phyloP scores from a whole-genome alignment of 30 jellyfish, hydroid and myxozoan species.

The Mastigias papua region DNA sequence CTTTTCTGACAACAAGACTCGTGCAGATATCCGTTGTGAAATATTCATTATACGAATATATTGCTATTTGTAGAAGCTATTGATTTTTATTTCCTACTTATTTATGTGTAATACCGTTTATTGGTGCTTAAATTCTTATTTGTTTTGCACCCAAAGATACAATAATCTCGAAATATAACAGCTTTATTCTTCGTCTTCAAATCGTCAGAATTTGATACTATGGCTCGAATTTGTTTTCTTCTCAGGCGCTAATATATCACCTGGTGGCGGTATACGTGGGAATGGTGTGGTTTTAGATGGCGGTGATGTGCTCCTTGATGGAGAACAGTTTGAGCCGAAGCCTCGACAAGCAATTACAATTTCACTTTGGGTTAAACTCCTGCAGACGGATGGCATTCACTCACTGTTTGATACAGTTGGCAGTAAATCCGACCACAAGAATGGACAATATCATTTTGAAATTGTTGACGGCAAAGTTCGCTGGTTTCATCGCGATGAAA shows the following conservation, averaged over 20 bases:
- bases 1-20: too few relatives aligned
- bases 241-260: constrained; percentile 94
- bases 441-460: constrained; percentile 80
- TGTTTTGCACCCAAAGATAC: too few relatives aligned
- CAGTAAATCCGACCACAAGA: constrained; percentile 63
- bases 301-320: constrained; percentile 92
- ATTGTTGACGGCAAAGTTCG: constrained; percentile 84
- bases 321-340: constrained; percentile 86
- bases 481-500: constrained; percentile 90
- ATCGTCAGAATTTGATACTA: background rate
- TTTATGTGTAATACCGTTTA: too few relatives aligned
- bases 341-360: constrained; percentile 92
- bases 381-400: constrained; percentile 82
- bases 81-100: too few relatives aligned
- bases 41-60: too few relatives aligned
- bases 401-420: constrained; percentile 88
- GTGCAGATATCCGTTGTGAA: too few relatives aligned
- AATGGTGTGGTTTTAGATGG: constrained; percentile 95
- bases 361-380: constrained; percentile 89
- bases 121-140: too few relatives aligned
- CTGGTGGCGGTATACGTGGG: constrained; percentile 98
- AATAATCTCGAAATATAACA: too few relatives aligned
- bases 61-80: too few relatives aligned
- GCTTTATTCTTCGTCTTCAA: background rate
- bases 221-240: background rate